Percentiles rank a stretch among this genome's conserved stretches.
Conservation (phyloP, 2,797 vertebrate genomes). For the Molossus molossus region DNA sequence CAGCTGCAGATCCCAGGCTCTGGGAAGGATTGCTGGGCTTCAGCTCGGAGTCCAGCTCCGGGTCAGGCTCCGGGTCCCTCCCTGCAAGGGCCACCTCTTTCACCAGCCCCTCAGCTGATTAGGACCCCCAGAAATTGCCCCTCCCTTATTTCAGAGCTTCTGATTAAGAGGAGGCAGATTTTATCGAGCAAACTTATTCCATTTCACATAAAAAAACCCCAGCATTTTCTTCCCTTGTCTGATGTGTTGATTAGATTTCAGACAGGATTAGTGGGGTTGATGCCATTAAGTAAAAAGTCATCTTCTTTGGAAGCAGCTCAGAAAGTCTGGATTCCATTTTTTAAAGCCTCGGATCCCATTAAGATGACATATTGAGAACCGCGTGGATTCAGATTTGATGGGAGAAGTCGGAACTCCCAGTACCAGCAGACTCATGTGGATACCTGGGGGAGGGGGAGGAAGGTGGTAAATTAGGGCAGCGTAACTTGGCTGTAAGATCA, state of each 20-base stretch:
- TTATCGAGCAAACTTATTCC: conserved; percentile 28
- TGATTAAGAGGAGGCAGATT: background rate
- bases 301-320: conserved; percentile 79
- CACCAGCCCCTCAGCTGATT: background rate
- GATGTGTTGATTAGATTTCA: conserved; percentile 84
- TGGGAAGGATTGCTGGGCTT: background rate
- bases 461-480: background rate
- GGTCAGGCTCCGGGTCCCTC: background rate
- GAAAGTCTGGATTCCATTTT: conserved; percentile 76
- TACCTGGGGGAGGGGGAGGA: background rate
- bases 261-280: conserved; percentile 76
- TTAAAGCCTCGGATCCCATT: conserved; percentile 78
- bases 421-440: background rate
- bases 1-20: background rate
- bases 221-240: conserved; percentile 67
- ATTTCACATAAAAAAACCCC: conserved; percentile 3
- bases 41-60: background rate
- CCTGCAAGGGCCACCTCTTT: background rate
- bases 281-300: conserved; percentile 78
- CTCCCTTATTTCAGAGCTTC: background rate
- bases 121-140: background rate
- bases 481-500: conserved; percentile 55
- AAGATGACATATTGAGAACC: conserved; percentile 80
- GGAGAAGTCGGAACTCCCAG: conserved; percentile 60
- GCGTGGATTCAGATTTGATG: conserved; percentile 26